Evolutionary conservation across 2,797 vertebrate species (phyloP).

Genomic region (Hydrolagus colliei): DNA sequence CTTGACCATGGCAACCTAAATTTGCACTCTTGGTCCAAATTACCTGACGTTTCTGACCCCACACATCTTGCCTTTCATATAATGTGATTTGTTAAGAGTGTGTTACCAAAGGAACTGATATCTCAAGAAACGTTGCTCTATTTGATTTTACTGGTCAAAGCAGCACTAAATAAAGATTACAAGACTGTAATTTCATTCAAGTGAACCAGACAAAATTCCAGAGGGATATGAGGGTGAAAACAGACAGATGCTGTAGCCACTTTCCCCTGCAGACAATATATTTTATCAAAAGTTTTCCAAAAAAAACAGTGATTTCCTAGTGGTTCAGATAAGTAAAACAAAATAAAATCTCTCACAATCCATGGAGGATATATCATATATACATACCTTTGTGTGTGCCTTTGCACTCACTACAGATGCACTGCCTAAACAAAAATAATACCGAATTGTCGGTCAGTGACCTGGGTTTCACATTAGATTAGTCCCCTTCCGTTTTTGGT

Average conservation of each 20-base stretch:
- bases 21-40: no score
- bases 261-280: not conserved
- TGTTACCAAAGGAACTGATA: not conserved
- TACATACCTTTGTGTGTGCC: not conserved
- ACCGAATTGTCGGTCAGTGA: not conserved
- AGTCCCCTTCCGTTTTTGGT: not conserved
- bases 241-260: conserved; percentile 8
- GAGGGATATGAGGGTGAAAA: not conserved
- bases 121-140: not conserved
- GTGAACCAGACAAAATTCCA: not conserved
- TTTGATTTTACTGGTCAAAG: not conserved
- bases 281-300: not conserved
- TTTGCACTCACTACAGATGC: not conserved
- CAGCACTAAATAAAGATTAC: not conserved
- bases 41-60: no score
- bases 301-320: not conserved
- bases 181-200: not conserved
- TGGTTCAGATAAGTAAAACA: not conserved
- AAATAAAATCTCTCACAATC: not conserved
- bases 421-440: no score
- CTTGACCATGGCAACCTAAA: no score
- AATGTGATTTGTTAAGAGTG: not conserved
- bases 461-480: not conserved
- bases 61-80: not conserved
- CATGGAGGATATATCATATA: not conserved